Percentiles rank a stretch among this genome's conserved stretches.
phyloP scores from a whole-genome alignment of 2,797 vertebrate genomes.

The Darevskia nairensis region DNA sequence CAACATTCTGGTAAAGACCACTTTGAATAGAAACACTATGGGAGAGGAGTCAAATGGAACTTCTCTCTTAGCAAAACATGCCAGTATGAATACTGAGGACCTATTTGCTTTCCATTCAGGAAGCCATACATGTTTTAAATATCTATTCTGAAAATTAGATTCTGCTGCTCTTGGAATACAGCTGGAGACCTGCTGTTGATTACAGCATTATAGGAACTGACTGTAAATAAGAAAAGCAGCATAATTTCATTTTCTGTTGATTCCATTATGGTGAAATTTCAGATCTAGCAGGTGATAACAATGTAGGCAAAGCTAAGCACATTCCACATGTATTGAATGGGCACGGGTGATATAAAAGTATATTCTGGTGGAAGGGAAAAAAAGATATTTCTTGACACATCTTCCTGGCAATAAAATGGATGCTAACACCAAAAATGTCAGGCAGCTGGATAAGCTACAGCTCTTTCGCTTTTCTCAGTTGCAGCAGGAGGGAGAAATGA shows the following conservation, averaged over 20 bases:
- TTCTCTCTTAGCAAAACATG: not conserved
- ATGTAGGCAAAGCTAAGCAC: constrained; percentile 35
- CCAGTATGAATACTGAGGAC: too few relatives aligned
- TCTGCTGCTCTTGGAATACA: not conserved
- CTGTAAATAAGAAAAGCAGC: not conserved
- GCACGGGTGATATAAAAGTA: not conserved
- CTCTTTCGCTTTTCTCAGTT: not conserved
- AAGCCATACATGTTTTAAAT: not conserved
- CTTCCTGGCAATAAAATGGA: not conserved
- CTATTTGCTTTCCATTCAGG: not conserved
- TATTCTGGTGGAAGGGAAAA: not conserved
- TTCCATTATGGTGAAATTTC: constrained; percentile 44
- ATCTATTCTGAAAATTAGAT: not conserved
- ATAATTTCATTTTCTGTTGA: constrained; percentile 25
- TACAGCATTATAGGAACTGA: not conserved
- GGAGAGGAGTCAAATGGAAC: not conserved
- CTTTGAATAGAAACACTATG: not conserved
- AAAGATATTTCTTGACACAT: not conserved
- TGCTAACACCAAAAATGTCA: not conserved
- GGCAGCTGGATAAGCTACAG: not conserved
- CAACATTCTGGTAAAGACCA: not conserved
- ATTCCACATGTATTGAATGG: constrained; percentile 15
- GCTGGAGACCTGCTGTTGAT: constrained; percentile 29
- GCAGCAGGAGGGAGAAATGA: not conserved
- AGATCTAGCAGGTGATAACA: constrained; percentile 9